phyloP scores from a whole-genome alignment of 2,888 invertebrate genomes.

The Rhaphigaster nebulosa region DNA sequence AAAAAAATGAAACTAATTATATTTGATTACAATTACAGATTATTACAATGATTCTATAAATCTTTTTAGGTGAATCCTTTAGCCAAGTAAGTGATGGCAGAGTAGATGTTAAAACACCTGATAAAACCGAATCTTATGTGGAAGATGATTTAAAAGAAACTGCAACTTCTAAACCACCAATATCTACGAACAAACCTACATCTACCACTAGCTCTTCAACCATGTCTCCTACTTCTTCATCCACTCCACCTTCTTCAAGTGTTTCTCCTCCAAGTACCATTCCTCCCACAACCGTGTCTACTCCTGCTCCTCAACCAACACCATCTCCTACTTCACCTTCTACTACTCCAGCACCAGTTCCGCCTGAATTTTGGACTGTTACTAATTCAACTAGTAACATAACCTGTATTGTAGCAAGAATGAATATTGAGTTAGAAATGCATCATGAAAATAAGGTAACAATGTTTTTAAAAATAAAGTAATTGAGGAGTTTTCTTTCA shows the following conservation, averaged over 20 bases:
- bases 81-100: not conserved
- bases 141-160: not conserved
- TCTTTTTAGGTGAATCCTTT: not conserved
- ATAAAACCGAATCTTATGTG: not conserved
- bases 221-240: constrained; percentile 31
- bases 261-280: constrained; percentile 50
- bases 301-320: constrained; percentile 38
- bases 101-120: too few species aligned
- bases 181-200: not conserved
- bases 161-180: not conserved
- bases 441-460: constrained; percentile 51
- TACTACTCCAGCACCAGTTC: constrained; percentile 19
- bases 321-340: constrained; percentile 24
- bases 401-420: constrained; percentile 59
- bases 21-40: too few species aligned
- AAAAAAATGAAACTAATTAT: not conserved
- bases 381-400: constrained; percentile 52
- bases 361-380: constrained; percentile 60
- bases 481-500: too few species aligned
- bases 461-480: not conserved
- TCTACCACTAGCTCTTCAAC: constrained; percentile 11
- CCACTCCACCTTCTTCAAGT: constrained; percentile 50
- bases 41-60: not conserved
- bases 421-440: constrained; percentile 58
- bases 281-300: not conserved